phyloP scores from a whole-genome alignment of 2,888 invertebrate genomes.

The Elegia similella region DNA sequence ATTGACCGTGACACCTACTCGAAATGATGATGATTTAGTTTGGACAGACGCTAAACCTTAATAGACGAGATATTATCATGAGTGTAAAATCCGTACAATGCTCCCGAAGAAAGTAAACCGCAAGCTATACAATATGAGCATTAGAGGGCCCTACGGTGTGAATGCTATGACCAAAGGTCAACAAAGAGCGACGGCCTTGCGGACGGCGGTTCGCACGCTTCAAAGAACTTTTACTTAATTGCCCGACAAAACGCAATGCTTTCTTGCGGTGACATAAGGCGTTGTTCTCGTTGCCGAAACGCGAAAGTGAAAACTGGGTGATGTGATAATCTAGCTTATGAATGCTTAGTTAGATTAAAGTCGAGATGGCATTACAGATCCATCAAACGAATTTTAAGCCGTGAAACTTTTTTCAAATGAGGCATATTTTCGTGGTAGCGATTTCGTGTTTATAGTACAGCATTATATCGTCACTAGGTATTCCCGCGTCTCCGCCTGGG shows the following conservation, averaged over 20 bases:
- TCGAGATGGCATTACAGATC: too few relatives aligned
- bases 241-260: slow-evolving; percentile 63
- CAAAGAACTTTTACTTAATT: slow-evolving; percentile 71
- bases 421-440: too few relatives aligned
- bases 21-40: too few relatives aligned
- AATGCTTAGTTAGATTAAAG: neutral
- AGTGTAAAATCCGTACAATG: slow-evolving; percentile 4
- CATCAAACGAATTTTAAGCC: too few relatives aligned
- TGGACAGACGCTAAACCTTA: neutral
- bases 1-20: too few relatives aligned
- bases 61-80: neutral
- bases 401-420: too few relatives aligned
- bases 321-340: slow-evolving; percentile 24
- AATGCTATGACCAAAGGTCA: slow-evolving; percentile 16
- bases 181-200: slow-evolving; percentile 17
- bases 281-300: slow-evolving; percentile 49
- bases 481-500: too few relatives aligned
- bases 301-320: slow-evolving; percentile 66
- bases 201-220: slow-evolving; percentile 54
- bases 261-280: slow-evolving; percentile 61
- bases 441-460: too few relatives aligned
- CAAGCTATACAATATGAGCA: slow-evolving; percentile 1
- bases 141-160: neutral
- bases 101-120: slow-evolving; percentile 11
- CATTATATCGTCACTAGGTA: too few relatives aligned